These are phyloP conservation scores for Entomyzon cyanotis DNA, from an alignment of 2,113 vertebrate genomes.

Conservation along the genomic window DNA sequence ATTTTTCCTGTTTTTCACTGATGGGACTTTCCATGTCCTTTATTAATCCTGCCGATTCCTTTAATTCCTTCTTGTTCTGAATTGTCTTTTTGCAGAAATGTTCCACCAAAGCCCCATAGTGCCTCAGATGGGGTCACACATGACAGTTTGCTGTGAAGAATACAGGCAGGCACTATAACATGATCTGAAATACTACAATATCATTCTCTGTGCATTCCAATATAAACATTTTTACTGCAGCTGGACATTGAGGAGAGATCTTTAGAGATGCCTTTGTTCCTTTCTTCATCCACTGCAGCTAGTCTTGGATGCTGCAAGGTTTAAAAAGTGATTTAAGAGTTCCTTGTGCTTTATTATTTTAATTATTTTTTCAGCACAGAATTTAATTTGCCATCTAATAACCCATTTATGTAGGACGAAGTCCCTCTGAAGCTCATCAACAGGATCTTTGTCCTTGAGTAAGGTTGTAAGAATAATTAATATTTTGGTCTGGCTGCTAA, in stretches of 20 bases:
- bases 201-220: background rate
- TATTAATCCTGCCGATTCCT: background rate
- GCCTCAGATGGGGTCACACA: background rate
- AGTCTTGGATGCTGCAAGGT: background rate
- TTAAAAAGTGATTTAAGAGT: slow-evolving; percentile 21
- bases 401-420: background rate
- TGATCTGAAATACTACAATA: background rate
- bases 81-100: background rate
- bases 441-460: slow-evolving; percentile 30
- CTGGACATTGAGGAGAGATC: background rate
- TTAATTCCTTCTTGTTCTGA: background rate
- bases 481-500: slow-evolving; percentile 51
- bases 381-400: slow-evolving; percentile 26
- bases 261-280: background rate
- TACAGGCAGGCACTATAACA: background rate
- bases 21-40: background rate
- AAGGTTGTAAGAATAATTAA: slow-evolving; percentile 54
- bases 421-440: slow-evolving; percentile 22
- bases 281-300: background rate
- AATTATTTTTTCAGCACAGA: background rate
- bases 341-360: background rate
- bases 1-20: background rate
- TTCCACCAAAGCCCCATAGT: background rate
- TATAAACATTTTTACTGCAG: background rate
- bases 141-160: background rate